Evolutionary conservation across 2,888 invertebrate species (phyloP), one percentile per base, ranked within the genome.

Genomic region (Pseudanteris insignis): DNA sequence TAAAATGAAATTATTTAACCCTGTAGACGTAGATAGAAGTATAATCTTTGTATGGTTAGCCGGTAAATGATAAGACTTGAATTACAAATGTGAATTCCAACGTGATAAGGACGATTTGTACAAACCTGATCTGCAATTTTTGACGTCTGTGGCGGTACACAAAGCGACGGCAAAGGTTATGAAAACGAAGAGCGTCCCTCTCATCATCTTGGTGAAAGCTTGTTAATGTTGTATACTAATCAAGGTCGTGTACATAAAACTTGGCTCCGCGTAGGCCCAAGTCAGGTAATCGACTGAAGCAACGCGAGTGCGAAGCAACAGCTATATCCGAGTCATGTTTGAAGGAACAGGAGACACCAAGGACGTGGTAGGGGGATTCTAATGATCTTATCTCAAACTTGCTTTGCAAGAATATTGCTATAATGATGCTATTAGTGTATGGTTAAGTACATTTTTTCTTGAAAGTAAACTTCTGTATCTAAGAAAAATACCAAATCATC

Each of bases 81-180:
- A n/a, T n/a, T n/a, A n/a, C n/a, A n/a, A n/a, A n/a, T n/a, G n/a
- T n/a, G n/a, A n/a, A n/a, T n/a, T n/a, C n/a, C n/a, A n/a, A n/a
- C n/a, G n/a, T n/a, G n/a, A n/a, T n/a, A n/a, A n/a, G n/a, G n/a
- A n/a, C n/a, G n/a, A 24, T 28, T 28, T 10, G 6, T 38, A 55
- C 55, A 25, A 30, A 57, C 57, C 43, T 9, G 11, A 29, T 34
- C 41, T 34, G 32, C 55, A 92, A 6, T 84, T 84, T 29, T 54
- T 53, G 47, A 74, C 72, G 41, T 61, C 4, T 2, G 76, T 74
- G 5, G 73, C 68, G 33, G 30, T 53, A 26, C 63, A 67, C 14
- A 73, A 21, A 15, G 51, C 65, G 43, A 64, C 30, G 29, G 43
- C 37, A 30, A 76, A 61, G 47, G 68, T 67, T 55, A 67, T 66